Percentiles rank a stretch among this genome's conserved stretches.
Evolutionary conservation across 2,888 invertebrate species (phyloP).

Genomic region (Siphlonurus alternatus): DNA sequence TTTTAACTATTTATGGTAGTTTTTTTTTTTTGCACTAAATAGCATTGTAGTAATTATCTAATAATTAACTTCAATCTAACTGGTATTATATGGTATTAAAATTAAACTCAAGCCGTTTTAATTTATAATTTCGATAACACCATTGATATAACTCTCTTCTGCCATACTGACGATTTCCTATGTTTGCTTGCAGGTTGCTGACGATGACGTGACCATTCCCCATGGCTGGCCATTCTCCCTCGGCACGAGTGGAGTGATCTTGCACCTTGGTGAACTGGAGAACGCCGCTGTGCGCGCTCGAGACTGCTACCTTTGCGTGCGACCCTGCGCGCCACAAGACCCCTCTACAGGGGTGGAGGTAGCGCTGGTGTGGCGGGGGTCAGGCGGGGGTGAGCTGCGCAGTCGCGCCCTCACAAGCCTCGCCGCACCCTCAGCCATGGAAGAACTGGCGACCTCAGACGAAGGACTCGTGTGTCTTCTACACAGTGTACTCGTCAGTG

Average conservation of each 20-base stretch:
- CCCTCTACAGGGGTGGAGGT: constrained; percentile 17
- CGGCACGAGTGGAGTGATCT: constrained; percentile 38
- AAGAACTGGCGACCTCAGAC: constrained; percentile 21
- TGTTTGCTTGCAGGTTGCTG: neutral
- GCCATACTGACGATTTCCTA: neutral
- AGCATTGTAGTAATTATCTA: too few relatives aligned
- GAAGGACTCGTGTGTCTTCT: constrained; percentile 43
- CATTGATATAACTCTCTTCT: too few relatives aligned
- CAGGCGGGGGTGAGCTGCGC: constrained; percentile 1
- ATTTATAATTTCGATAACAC: too few relatives aligned
- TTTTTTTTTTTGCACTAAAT: too few relatives aligned
- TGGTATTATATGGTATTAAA: too few relatives aligned
- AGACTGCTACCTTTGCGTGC: constrained; percentile 48
- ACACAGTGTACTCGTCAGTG: constrained; percentile 45
- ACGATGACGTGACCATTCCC: constrained; percentile 23
- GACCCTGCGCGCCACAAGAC: constrained; percentile 23
- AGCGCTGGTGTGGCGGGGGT: constrained; percentile 18
- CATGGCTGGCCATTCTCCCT: constrained; percentile 50
- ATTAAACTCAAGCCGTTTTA: too few relatives aligned
- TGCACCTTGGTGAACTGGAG: constrained; percentile 45
- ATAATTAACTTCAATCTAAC: too few relatives aligned
- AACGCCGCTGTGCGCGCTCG: constrained; percentile 39
- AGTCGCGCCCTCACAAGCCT: constrained; percentile 4
- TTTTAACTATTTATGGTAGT: too few relatives aligned
- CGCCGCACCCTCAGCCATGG: constrained; percentile 21